Evolutionary conservation across 2,797 vertebrate species (phyloP).

Genomic region (Acipenser ruthenus): DNA sequence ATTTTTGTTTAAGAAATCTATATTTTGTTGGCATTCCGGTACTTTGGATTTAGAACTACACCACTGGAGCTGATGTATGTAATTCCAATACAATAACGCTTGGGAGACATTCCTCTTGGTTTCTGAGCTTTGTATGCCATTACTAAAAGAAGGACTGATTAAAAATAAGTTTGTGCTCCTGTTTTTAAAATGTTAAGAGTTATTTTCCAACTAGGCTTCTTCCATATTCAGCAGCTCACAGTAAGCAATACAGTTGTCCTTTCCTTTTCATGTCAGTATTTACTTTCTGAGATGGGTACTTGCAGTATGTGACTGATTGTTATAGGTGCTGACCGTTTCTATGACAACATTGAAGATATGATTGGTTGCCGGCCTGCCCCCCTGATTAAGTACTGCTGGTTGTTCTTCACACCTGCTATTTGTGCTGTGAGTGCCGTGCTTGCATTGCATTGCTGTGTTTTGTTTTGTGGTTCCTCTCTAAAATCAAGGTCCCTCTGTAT

Average conservation of each 20-base stretch:
- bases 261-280: too few relatives aligned
- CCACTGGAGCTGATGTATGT: neutral
- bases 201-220: too few relatives aligned
- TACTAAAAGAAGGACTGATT: neutral
- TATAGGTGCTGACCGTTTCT: constrained; percentile 65
- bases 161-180: neutral
- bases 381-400: constrained; percentile 66
- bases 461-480: neutral
- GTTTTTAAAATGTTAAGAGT: too few relatives aligned
- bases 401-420: constrained; percentile 59
- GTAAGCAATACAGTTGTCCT: too few relatives aligned
- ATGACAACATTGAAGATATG: constrained; percentile 69
- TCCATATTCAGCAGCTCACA: too few relatives aligned
- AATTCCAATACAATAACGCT: constrained; percentile 1
- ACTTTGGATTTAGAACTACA: neutral
- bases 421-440: constrained; percentile 48
- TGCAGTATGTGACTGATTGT: constrained; percentile 1
- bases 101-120: neutral
- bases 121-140: neutral
- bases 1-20: too few relatives aligned
- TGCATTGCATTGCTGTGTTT: neutral
- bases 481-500: neutral
- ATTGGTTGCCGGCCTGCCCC: constrained; percentile 51
- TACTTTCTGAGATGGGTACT: too few relatives aligned
- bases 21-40: too few relatives aligned